Evolutionary conservation across 2,888 invertebrate species (phyloP).

Genomic region (Cantharis rustica): DNA sequence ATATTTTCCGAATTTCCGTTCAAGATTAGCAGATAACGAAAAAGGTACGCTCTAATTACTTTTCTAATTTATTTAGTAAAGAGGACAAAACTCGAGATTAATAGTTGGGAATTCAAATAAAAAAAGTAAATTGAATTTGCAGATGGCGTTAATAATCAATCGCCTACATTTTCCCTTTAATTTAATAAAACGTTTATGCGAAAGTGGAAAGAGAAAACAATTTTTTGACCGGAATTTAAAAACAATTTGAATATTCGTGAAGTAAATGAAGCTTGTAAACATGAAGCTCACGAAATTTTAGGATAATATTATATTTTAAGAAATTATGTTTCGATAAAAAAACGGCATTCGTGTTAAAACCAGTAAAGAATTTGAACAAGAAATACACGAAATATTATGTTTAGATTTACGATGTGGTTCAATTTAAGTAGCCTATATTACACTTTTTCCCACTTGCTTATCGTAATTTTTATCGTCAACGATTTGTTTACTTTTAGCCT

Average conservation of each 20-base stretch:
- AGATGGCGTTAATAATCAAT: background rate
- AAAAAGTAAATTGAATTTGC: background rate
- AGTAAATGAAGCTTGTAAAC: slow-evolving; percentile 19
- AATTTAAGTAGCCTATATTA: slow-evolving; percentile 28
- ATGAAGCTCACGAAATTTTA: slow-evolving; percentile 18
- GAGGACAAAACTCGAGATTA: background rate
- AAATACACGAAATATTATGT: slow-evolving; percentile 29
- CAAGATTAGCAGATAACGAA: slow-evolving; percentile 24
- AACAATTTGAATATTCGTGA: slow-evolving; percentile 22
- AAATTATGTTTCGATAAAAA: slow-evolving; percentile 22
- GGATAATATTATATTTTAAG: slow-evolving; percentile 18
- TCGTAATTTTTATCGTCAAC: slow-evolving; percentile 23
- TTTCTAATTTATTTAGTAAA: slow-evolving; percentile 9
- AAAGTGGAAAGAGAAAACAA: background rate
- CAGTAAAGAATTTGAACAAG: slow-evolving; percentile 24
- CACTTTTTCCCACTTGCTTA: slow-evolving; percentile 27
- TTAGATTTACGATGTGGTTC: slow-evolving; percentile 28
- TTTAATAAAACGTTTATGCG: background rate
- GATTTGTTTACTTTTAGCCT: slow-evolving; percentile 26
- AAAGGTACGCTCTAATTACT: slow-evolving; percentile 21
- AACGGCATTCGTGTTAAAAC: slow-evolving; percentile 28
- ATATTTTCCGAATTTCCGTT: slow-evolving; percentile 23
- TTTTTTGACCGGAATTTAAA: slow-evolving; percentile 4
- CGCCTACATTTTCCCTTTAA: background rate
- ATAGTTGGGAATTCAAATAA: background rate